phyloP scores from a whole-genome alignment of 2,113 vertebrate genomes.

The Mormoops blainvillei region DNA sequence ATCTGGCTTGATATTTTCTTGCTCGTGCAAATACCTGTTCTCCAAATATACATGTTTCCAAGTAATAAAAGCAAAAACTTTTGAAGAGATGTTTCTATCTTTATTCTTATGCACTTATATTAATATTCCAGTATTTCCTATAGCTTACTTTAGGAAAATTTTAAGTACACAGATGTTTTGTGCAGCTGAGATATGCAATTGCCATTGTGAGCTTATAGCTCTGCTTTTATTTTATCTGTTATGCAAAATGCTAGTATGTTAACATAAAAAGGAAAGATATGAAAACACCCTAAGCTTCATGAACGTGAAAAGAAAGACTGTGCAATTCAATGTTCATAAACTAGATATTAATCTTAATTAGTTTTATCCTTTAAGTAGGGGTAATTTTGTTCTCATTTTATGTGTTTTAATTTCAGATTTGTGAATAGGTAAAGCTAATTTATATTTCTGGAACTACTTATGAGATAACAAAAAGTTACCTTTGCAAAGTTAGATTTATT shows the following conservation, averaged over 20 bases:
- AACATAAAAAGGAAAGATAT: neutral
- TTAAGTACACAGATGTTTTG: slow-evolving; percentile 19
- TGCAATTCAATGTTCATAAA: neutral
- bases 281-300: neutral
- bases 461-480: neutral
- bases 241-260: neutral
- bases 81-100: slow-evolving; percentile 15
- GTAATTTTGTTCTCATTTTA: slow-evolving; percentile 3
- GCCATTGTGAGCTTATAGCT: neutral
- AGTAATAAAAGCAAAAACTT: neutral
- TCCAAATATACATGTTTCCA: neutral
- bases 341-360: slow-evolving; percentile 9
- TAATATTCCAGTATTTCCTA: neutral
- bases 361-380: neutral
- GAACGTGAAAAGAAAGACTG: neutral
- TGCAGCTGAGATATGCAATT: neutral
- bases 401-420: neutral
- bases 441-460: neutral
- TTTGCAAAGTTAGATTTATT: neutral
- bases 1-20: neutral
- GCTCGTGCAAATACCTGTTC: neutral
- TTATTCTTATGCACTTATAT: slow-evolving; percentile 6
- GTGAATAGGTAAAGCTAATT: neutral
- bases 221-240: slow-evolving; percentile 1
- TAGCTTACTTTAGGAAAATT: slow-evolving; percentile 34